Conservation (phyloP, 2,797 vertebrate genomes). For the Paguma larvata region DNA sequence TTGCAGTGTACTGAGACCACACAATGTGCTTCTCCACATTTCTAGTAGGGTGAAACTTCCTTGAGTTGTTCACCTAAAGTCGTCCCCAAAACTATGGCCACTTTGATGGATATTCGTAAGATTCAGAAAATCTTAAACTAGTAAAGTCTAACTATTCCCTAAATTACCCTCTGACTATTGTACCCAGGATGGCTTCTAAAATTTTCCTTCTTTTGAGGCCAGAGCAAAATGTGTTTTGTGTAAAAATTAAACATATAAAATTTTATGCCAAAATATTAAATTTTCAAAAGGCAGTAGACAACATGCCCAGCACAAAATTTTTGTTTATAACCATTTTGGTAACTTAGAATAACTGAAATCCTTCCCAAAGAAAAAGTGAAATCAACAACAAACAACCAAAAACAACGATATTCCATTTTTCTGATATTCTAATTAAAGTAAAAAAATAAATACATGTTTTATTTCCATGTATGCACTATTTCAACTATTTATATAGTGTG, state of each 20-base stretch:
- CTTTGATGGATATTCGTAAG: not conserved
- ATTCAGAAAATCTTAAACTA: not conserved
- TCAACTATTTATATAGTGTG: not conserved
- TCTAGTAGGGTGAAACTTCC: not conserved
- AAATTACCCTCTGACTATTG: not conserved
- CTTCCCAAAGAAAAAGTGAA: conserved; percentile 30
- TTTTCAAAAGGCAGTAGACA: not conserved
- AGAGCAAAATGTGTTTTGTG: not conserved
- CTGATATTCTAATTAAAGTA: conserved; percentile 16
- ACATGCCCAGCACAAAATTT: not conserved
- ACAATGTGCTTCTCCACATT: not conserved
- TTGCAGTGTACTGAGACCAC: not conserved
- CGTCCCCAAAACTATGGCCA: not conserved
- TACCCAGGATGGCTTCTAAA: not conserved
- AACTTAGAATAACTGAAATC: conserved; percentile 51
- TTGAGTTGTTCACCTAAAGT: not conserved
- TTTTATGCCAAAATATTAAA: conserved; percentile 7
- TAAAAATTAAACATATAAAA: conserved; percentile 47
- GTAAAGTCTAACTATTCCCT: not conserved
- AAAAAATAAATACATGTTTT: conserved; percentile 57
- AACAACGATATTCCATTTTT: not conserved
- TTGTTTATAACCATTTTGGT: conserved; percentile 13
- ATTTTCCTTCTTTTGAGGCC: not conserved
- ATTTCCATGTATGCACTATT: not conserved
- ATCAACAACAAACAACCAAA: not conserved